Base-by-base conservation (phyloP, 2,797 vertebrate species). In the Petrocephalus schoutedeni region DNA sequence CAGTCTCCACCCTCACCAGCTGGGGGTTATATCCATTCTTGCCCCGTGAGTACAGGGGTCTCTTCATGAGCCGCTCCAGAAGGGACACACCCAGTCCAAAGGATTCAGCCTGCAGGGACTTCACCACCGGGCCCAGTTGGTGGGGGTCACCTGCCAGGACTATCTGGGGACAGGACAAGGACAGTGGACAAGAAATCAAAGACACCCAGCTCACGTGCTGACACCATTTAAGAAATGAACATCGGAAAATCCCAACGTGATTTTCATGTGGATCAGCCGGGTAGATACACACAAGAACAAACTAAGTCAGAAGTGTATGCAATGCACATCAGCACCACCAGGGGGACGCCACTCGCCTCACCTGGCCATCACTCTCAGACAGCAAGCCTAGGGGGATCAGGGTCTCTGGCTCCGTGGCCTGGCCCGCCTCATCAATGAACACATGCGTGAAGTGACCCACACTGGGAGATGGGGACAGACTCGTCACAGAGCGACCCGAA, bases 341-440 rank as follows among this genome's bases (percentile, higher is more conserved):
- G 7, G 9, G 57, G 41, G 8, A 51, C 58, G 2, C 19, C 21
- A 8, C 1, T 23, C 23, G 85, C 86, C 91, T 51, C 88, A 99
- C 98, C 97, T 99, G 98, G 87, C 98, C 97, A 7, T 93, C 95
- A 87, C 87, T 89, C 90, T 98, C 97, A 0, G 97, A 99, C 45
- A 98, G 71, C 74, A 98, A 89, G 6, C 97, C 96, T 84, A 99
- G 85, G 2, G 98, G 97, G 87, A 99, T 99, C 54, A 99, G 93
- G 89, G 96, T 95, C 91, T 99, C 98, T 0, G 98, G 98, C 91
- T 99, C 98, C 57, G 94, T 99, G 53, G 98, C 98, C 93, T 99
- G 98, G 5, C 98, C 98, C 0, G 98, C 97, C 91, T 99, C 98
- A 90, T 99, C 98, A 94, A 99, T 93, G 92, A 99, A 98, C 32